Evolutionary conservation across 1,140 invertebrate species (phyloP).

Genomic region (Ctenoplectra terminalis): DNA sequence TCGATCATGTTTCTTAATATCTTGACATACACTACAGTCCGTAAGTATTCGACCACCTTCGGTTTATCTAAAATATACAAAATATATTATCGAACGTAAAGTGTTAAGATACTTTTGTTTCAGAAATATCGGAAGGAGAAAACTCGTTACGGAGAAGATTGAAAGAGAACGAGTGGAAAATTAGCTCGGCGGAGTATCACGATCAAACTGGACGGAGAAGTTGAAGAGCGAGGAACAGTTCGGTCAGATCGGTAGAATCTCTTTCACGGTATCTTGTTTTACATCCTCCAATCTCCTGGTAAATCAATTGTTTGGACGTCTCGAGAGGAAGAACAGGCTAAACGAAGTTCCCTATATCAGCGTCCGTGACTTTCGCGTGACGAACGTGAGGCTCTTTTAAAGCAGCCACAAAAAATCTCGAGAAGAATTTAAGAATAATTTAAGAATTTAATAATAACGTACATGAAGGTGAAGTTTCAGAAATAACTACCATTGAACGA

Average conservation of each 20-base stretch:
- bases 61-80: too few relatives aligned
- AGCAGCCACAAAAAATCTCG: too few relatives aligned
- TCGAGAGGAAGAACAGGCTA: not conserved
- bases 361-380: not conserved
- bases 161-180: not conserved
- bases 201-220: not conserved
- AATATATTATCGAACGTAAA: too few relatives aligned
- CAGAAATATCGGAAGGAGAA: not conserved
- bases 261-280: conserved; percentile 1
- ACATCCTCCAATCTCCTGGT: conserved; percentile 2
- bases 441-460: too few relatives aligned
- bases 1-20: too few relatives aligned
- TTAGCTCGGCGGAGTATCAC: not conserved
- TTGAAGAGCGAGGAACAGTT: too few relatives aligned
- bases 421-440: too few relatives aligned
- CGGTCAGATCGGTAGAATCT: not conserved
- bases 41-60: too few relatives aligned
- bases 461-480: too few relatives aligned
- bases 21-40: too few relatives aligned
- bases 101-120: too few relatives aligned
- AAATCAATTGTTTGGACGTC: conserved; percentile 1
- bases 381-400: not conserved
- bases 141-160: not conserved
- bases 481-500: too few relatives aligned
- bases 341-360: not conserved